Percentiles rank a stretch among this genome's conserved stretches.
These are phyloP conservation scores for Candidula unifasciata DNA, from an alignment of 2,888 invertebrate genomes.

Conservation along the genomic window DNA sequence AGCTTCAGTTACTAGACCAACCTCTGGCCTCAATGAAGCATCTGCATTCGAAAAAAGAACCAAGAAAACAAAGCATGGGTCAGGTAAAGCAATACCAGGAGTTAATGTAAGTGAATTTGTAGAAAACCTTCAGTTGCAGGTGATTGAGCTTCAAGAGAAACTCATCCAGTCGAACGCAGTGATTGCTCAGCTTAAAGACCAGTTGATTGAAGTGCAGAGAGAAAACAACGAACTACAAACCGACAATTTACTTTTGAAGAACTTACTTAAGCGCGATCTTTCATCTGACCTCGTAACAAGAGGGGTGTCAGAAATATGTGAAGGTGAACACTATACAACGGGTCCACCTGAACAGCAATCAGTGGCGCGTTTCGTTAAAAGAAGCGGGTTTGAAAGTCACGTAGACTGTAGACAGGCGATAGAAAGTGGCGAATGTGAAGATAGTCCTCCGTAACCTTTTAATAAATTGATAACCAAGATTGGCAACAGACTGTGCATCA, in stretches of 20 bases:
- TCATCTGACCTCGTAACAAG: too few relatives aligned
- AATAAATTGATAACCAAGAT: too few relatives aligned
- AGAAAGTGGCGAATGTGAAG: slow-evolving; percentile 14
- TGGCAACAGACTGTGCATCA: too few relatives aligned
- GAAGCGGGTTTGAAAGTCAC: background rate
- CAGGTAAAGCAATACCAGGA: background rate
- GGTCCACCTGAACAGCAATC: background rate
- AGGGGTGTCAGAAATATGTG: background rate
- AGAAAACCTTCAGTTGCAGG: background rate
- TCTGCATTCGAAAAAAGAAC: background rate
- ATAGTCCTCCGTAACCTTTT: background rate
- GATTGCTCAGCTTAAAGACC: background rate
- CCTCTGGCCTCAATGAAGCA: background rate
- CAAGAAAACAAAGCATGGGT: background rate
- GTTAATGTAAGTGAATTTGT: slow-evolving; percentile 15
- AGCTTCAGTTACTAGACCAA: too few relatives aligned
- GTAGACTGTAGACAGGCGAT: background rate
- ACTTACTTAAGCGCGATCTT: too few relatives aligned
- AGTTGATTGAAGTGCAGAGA: background rate
- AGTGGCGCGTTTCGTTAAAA: background rate
- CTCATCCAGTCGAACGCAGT: background rate
- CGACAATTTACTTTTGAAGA: slow-evolving; percentile 14
- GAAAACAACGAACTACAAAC: slow-evolving; percentile 4
- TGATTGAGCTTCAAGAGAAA: slow-evolving; percentile 14
- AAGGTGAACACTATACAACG: background rate